Base-by-base conservation (phyloP, 1,140 invertebrate genomes). In the Adelges cooleyi region DNA sequence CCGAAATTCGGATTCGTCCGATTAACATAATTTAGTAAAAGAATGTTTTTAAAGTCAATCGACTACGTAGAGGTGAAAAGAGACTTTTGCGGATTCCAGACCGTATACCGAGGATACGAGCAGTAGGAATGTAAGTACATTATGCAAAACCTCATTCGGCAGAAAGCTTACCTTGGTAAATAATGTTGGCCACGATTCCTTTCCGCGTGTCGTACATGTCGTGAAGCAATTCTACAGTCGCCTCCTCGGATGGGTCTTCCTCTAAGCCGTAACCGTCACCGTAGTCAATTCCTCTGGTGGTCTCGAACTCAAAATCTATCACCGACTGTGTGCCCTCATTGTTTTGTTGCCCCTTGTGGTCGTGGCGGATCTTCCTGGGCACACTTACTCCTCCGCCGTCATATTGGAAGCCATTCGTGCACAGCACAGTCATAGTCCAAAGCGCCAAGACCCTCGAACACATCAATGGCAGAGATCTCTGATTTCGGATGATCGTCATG, bases 291-390 rank as follows among this genome's bases (percentile, higher is more conserved):
- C 56, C 42, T 29, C 20, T 33, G 2, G 56, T 62, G 1, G 56
- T 62, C 18, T 62, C 56, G 11, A 48, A 62, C 6, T 62, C 56
- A 0, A 62, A 62, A 48, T 46, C 40, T 1, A 48, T 20, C 6
- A 46, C 56, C 3, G 56, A 13, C 23, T 27, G 53, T 6, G 38
- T 44, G 9, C 38, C 23, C 25, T 62, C 56, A 10, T 29, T 18
- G 5, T 33, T 11, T 33, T 33, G 29, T 27, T 62, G 56, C 0
- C 15, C 4, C 5, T 62, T 46, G 27, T 62, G 56, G 42, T 62
- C 56, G 17, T 62, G 56, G 13, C 56, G n/a, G 5, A 62, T 62
- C 38, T 62, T 62, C 9, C 56, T 40, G 1, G 3, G 11, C 11
- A 6, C 11, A 11, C 5, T 33, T 11, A 33, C 29, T 6, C 29